phyloP scores from a whole-genome alignment of 1,140 invertebrate genomes.

The Drosophila truncata region DNA sequence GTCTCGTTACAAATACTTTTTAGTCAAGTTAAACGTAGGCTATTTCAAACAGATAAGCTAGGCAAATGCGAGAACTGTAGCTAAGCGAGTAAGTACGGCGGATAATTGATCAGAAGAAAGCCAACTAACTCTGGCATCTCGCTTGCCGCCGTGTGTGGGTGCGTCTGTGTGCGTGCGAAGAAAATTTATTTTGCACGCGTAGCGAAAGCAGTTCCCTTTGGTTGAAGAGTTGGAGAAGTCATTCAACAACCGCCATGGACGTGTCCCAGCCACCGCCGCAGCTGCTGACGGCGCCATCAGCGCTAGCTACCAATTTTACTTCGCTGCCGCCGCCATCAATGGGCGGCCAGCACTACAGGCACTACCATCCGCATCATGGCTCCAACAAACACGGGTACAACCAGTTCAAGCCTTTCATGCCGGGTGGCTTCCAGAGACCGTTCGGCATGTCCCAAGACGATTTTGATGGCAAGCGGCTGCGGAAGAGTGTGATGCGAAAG shows the following conservation, averaged over 20 bases:
- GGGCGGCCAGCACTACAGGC: constrained; percentile 73
- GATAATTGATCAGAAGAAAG: neutral
- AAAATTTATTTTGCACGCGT: constrained; percentile 41
- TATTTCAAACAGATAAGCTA: neutral
- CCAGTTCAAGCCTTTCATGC: constrained; percentile 81
- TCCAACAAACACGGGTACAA: constrained; percentile 74
- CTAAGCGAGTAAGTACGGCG: constrained; percentile 11
- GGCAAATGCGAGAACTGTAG: constrained; percentile 19
- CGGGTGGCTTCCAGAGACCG: constrained; percentile 74
- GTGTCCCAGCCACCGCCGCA: constrained; percentile 80
- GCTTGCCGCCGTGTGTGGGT: constrained; percentile 24
- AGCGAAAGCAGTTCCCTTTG: constrained; percentile 6
- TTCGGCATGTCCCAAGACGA: constrained; percentile 90
- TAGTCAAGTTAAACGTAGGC: neutral
- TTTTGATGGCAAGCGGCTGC: constrained; percentile 97
- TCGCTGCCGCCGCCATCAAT: constrained; percentile 72
- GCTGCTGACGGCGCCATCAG: constrained; percentile 74
- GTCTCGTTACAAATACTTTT: constrained; percentile 15
- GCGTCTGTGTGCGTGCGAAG: constrained; percentile 37
- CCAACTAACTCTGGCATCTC: neutral
- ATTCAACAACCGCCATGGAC: constrained; percentile 54
- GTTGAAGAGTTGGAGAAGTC: neutral
- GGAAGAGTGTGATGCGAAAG: constrained; percentile 98
- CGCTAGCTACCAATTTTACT: constrained; percentile 76
- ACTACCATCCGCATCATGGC: constrained; percentile 78